Percentiles rank a stretch among this genome's conserved stretches.
Conservation (phyloP, 92 coral and sea anemone genomes). For the Heteractis magnifica region DNA sequence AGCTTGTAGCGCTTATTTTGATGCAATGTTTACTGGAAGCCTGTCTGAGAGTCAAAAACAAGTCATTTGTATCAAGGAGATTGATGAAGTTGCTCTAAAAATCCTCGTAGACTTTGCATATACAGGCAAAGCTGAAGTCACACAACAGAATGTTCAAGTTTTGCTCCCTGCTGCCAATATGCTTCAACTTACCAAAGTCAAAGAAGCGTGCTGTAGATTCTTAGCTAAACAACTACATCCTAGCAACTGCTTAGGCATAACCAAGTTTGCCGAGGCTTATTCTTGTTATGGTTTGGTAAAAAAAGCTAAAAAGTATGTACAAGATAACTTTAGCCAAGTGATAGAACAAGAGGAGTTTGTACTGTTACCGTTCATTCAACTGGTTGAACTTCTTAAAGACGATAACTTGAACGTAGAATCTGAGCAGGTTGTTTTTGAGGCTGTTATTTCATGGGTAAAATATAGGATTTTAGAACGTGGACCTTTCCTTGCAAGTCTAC, state of each 20-base stretch:
- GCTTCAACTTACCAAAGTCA: constrained; percentile 82
- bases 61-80: constrained; percentile 78
- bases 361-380: constrained; percentile 55
- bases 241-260: constrained; percentile 80
- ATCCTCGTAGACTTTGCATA: constrained; percentile 86
- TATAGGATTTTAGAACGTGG: constrained; percentile 62
- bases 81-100: constrained; percentile 79
- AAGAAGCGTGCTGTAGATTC: constrained; percentile 85
- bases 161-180: constrained; percentile 94
- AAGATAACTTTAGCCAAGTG: constrained; percentile 74
- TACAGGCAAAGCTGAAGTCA: constrained; percentile 86
- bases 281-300: constrained; percentile 68
- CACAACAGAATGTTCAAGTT: constrained; percentile 81
- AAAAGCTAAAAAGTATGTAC: constrained; percentile 62
- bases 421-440: constrained; percentile 82
- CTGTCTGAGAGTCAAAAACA: constrained; percentile 80
- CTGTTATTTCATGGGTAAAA: constrained; percentile 78
- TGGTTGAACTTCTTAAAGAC: constrained; percentile 67
- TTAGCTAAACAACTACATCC: constrained; percentile 80
- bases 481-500: constrained; percentile 59
- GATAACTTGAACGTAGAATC: constrained; percentile 85
- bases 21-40: constrained; percentile 89
- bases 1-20: constrained; percentile 89
- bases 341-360: constrained; percentile 75
- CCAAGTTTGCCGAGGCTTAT: constrained; percentile 82